Conservation (phyloP, 1,140 invertebrate genomes). For the Antheraea mylitta region DNA sequence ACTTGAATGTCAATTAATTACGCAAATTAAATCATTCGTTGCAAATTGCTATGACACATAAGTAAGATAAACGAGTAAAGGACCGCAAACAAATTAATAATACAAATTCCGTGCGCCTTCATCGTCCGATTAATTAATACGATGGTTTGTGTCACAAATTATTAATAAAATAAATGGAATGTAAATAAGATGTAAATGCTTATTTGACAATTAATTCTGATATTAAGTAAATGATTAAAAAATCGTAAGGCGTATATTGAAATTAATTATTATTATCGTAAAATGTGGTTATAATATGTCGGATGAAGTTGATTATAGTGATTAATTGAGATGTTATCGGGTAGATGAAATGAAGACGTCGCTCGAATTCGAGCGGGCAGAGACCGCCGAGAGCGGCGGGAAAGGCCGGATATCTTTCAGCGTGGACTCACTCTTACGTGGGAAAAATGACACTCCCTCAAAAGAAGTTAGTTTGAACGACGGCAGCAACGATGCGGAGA, state of each 20-base stretch:
- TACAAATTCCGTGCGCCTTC: background rate
- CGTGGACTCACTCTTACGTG: conserved; percentile 65
- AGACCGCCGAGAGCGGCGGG: conserved; percentile 60
- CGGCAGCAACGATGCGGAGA: conserved; percentile 59
- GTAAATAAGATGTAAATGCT: background rate
- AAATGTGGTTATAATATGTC: background rate
- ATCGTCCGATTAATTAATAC: background rate
- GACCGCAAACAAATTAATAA: background rate
- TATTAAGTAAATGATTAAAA: background rate
- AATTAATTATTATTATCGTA: background rate
- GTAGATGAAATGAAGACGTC: conserved; percentile 75
- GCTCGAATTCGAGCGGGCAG: conserved; percentile 69
- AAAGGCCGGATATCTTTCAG: conserved; percentile 74
- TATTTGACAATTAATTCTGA: background rate
- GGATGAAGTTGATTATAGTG: background rate
- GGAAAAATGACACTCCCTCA: conserved; percentile 43
- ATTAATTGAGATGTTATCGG: conserved; percentile 53
- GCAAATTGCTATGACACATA: background rate
- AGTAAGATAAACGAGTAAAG: background rate
- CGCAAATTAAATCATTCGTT: background rate
- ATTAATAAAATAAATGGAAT: background rate
- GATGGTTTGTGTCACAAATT: background rate
- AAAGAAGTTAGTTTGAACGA: conserved; percentile 40
- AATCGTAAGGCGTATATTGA: background rate
- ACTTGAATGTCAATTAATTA: conserved; percentile 15